Conservation (phyloP, 2,797 vertebrate species). For the Delichon dasypus region DNA sequence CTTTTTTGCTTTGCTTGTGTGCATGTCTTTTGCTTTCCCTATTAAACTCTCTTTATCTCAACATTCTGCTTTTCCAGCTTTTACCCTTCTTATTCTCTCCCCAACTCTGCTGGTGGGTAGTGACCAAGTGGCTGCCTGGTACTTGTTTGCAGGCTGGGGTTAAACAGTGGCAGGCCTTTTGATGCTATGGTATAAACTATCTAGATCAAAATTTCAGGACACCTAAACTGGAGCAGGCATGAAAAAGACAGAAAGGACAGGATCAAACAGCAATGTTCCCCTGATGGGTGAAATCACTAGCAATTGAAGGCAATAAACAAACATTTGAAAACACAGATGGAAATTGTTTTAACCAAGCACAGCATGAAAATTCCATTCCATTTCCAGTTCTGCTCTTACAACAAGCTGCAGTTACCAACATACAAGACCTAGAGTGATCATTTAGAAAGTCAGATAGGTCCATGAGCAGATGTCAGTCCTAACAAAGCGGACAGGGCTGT, state of each 20-base stretch:
- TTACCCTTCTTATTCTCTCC: background rate
- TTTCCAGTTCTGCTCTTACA: background rate
- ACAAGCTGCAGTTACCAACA: background rate
- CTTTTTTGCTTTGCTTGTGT: background rate
- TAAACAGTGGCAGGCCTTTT: background rate
- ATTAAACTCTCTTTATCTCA: background rate
- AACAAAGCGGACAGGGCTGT: fast-evolving
- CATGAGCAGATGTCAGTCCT: background rate
- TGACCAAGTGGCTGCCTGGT: background rate
- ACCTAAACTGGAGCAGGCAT: background rate
- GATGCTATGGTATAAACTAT: background rate
- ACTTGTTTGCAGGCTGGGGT: background rate
- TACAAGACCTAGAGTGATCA: background rate
- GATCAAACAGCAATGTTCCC: background rate
- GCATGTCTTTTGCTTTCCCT: background rate
- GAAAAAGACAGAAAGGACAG: background rate
- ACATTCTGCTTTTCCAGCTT: background rate
- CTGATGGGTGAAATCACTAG: background rate
- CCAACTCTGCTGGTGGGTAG: fast-evolving
- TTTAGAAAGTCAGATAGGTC: background rate
- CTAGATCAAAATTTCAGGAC: background rate
- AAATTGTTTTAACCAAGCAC: background rate
- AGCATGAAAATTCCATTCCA: background rate
- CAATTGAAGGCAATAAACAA: background rate
- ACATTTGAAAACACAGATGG: background rate